Conservation (phyloP, 2,797 vertebrate genomes). For the Protosalanx chinensis region DNA sequence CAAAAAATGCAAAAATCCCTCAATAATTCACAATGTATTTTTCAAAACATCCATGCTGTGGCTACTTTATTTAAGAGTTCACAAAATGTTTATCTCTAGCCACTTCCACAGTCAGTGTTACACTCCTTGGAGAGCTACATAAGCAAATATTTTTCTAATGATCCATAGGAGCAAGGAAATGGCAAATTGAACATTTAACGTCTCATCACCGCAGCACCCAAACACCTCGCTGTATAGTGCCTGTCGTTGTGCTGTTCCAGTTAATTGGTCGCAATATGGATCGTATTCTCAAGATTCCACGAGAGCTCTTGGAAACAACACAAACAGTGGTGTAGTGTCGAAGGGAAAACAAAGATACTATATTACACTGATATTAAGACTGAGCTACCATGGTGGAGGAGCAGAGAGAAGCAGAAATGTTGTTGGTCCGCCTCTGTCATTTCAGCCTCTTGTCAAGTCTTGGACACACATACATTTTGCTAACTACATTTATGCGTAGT, state of each 20-base stretch:
- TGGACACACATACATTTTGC: no score
- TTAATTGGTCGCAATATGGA: conserved; percentile 39
- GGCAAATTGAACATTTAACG: background rate
- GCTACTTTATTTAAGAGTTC: background rate
- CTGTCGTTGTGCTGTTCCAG: conserved; percentile 28
- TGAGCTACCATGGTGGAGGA: background rate
- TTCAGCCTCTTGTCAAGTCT: background rate
- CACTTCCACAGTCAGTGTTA: conserved; percentile 25
- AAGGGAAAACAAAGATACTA: conserved; percentile 13
- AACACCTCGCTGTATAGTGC: background rate
- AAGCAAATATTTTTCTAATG: background rate
- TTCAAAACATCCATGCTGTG: background rate
- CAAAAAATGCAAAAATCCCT: conserved; percentile 16
- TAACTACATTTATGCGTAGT: background rate
- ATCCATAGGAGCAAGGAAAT: background rate
- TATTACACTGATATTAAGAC: background rate
- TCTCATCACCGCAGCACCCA: background rate
- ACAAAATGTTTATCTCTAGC: conserved; percentile 11
- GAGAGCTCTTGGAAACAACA: conserved; percentile 29
- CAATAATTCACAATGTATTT: conserved; percentile 25
- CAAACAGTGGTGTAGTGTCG: conserved; percentile 3
- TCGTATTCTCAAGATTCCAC: conserved; percentile 36
- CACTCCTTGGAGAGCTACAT: background rate
- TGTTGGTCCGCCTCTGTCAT: background rate
- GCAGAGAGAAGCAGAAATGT: background rate